phyloP scores from a whole-genome alignment of 2,113 vertebrate genomes.

The Lycaon pictus region DNA sequence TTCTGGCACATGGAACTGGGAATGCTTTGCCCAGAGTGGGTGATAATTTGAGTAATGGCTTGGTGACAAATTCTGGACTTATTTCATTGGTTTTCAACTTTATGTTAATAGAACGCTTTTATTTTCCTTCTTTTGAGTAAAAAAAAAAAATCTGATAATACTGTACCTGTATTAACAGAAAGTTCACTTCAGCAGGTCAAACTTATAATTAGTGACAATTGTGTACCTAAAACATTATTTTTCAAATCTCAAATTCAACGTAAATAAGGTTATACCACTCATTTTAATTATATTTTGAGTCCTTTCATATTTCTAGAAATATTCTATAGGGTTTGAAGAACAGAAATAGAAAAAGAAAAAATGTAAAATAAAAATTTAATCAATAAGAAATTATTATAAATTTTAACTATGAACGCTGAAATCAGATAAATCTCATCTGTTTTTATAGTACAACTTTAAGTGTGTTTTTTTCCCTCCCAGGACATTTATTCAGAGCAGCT shows the following conservation, averaged over 20 bases:
- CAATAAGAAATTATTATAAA: slow-evolving; percentile 8
- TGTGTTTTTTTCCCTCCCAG: slow-evolving; percentile 86
- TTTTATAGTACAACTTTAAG: slow-evolving; percentile 78
- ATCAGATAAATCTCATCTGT: slow-evolving; percentile 73
- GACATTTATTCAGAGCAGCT: slow-evolving; percentile 88
- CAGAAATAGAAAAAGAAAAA: slow-evolving; percentile 55
- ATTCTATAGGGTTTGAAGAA: neutral
- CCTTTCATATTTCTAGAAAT: slow-evolving; percentile 63
- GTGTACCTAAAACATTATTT: slow-evolving; percentile 44
- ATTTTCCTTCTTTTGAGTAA: slow-evolving; percentile 44
- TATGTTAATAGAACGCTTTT: slow-evolving; percentile 20
- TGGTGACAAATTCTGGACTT: slow-evolving; percentile 32
- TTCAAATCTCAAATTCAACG: slow-evolving; percentile 51
- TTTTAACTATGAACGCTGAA: slow-evolving; percentile 66
- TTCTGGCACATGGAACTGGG: neutral
- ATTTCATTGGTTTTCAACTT: slow-evolving; percentile 43
- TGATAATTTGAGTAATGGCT: slow-evolving; percentile 47
- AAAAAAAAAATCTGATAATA: neutral
- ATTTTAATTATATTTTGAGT: slow-evolving; percentile 52
- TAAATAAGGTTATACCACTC: slow-evolving; percentile 40
- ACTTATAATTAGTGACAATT: slow-evolving; percentile 44
- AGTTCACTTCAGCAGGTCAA: slow-evolving; percentile 27
- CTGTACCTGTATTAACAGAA: slow-evolving; percentile 41
- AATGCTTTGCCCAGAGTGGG: neutral
- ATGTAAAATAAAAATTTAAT: slow-evolving; percentile 40